Evolutionary conservation across 2,888 invertebrate genomes (phyloP), one percentile per base, ranked within the genome.

Genomic region (Allacma fusca): DNA sequence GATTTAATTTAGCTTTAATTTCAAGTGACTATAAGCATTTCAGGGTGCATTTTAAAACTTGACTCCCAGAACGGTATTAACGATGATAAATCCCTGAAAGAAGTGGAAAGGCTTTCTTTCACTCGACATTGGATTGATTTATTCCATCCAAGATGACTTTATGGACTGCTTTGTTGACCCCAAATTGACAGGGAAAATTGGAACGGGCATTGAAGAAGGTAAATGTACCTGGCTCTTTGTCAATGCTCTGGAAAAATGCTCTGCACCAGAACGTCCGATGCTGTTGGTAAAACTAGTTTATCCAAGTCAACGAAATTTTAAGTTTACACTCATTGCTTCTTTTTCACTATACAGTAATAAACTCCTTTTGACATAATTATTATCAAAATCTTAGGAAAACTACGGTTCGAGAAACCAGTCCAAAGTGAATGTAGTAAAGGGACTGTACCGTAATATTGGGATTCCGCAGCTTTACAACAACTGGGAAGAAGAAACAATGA

Each of bases 401-500:
- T 96, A 95, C 85, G 95, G 94, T 19, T 88, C 88, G 68, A 86
- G 89, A 74, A 91, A 93, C 81, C 88, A 89, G 0, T 90, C 90
- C 78, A 91, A 92, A 80, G 90, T 93, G 4, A 89, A 90, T 70
- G 89, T 89, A 80, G 90, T 96, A 65, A 93, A 92, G 85, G 89
- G 91, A 80, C 87, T 96, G 0, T 96, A 94, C 85, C 91, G 92
- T 85, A 92, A 93, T 81, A 87, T 95, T 1, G 91, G 91, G 79
- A 86, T 96, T 59, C 92, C 92, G 0, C 90, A 92, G 81, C 92
- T 92, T 0, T 96, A 92, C 86, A 90, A 92, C 0, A 90, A 91
- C 29, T 95, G 93, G 83, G 95, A 95, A 16, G 7, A 50, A 50
- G 50, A 50, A 2, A 12, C n/a, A 2, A 12, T 50, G 19, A 16